These are phyloP conservation scores for Trichoplusia ni DNA, from an alignment of 1,140 invertebrate species.

Conservation along the genomic window DNA sequence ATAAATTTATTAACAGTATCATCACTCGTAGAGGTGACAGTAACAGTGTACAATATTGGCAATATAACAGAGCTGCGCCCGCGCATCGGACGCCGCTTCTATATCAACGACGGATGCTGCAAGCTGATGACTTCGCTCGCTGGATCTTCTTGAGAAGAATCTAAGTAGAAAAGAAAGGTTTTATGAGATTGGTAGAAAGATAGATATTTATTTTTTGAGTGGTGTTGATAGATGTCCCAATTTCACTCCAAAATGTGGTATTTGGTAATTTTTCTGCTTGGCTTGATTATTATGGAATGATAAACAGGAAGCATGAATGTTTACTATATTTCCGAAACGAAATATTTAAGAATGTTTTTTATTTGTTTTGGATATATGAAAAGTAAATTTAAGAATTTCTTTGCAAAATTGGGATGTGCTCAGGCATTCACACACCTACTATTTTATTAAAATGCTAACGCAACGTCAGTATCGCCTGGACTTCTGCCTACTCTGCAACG, in stretches of 20 bases:
- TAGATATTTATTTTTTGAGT: not conserved
- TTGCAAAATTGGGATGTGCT: not conserved
- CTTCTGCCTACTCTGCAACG: not conserved
- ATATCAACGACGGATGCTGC: conserved; percentile 74
- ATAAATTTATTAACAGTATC: conserved; percentile 45
- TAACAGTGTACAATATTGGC: conserved; percentile 20
- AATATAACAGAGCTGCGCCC: conserved; percentile 52
- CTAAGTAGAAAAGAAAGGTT: conserved; percentile 48
- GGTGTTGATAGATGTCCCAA: not conserved
- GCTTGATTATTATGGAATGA: too few species aligned
- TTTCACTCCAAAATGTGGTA: too few species aligned
- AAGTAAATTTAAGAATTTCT: too few species aligned
- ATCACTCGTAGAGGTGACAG: conserved; percentile 14
- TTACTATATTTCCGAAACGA: too few species aligned
- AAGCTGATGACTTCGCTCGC: conserved; percentile 70
- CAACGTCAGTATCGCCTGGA: not conserved
- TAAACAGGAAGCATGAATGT: too few species aligned
- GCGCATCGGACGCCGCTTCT: conserved; percentile 51
- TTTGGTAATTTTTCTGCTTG: too few species aligned
- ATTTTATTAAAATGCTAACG: not conserved
- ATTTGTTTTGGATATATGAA: too few species aligned
- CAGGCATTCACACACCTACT: not conserved
- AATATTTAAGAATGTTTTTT: too few species aligned
- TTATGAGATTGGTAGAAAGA: not conserved
- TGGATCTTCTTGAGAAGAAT: conserved; percentile 78